Evolutionary conservation across 2,797 vertebrate genomes (phyloP), one percentile per base, ranked within the genome.

Genomic region (Lateolabrax maculatus): DNA sequence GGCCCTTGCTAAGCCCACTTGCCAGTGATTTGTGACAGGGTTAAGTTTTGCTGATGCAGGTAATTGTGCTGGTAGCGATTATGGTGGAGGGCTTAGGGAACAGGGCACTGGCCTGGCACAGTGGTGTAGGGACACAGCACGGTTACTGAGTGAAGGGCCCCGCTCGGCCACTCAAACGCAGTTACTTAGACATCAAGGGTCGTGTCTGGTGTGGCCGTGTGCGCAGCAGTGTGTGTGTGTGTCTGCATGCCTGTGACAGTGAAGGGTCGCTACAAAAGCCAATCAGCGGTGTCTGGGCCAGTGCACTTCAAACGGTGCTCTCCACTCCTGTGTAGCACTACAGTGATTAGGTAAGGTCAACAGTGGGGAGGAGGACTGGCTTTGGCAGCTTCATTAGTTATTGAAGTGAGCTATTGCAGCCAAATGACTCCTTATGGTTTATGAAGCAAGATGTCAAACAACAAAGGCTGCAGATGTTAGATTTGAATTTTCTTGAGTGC

Each of bases 341-440:
- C 58, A 65, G 77, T 95, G 94, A 95, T 95, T 94, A 93, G 89
- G 56, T 63, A 75, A 92, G 91, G 93, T 92, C 94, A 94, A 92
- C 77, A 81, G 85, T 68, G 9, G 27, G 13, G 34, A 84, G 88
- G 65, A 84, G 80, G 86, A 81, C 84, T 72, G 72, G 58, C 85
- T 88, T 63, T 84, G 69, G 76, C 65, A 78, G 86, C 82, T 88
- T 67, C 44, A 76, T 84, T 77, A 80, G 79, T 44, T 73, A 53
- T 74, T 79, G n/a, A 53, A 86, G 75, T 57, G 81, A 79, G 68
- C 75, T 31, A 44, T 12, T 69, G 87, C 29, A 69, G 83, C 64
- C 51, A 69, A 86, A 80, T 53, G 65, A 52, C 72, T 79, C 39
- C 12, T 75, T 12, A 11, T 44, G 41, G 36, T 75, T 77, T 21